Evolutionary conservation across 2,797 vertebrate species (phyloP), one percentile per base, ranked within the genome.

Genomic region (Orestias chungarensis): DNA sequence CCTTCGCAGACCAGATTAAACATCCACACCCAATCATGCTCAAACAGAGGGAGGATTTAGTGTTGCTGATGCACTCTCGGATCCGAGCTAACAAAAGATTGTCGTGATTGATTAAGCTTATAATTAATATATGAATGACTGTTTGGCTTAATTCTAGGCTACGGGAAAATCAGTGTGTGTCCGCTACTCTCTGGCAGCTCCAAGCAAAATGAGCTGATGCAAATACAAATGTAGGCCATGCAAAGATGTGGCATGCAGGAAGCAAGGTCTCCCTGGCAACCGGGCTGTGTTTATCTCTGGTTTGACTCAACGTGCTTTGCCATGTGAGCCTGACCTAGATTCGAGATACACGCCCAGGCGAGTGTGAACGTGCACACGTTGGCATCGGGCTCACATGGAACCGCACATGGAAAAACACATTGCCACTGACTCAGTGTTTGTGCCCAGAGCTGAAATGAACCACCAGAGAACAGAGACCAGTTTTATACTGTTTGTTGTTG

Each of bases 241-340:
- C 80, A 85, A 83, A 82, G 80, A 83, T 49, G 74, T 76, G 76
- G 73, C 66, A 12, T 72, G 73, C 62, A 57, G 49, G 29, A 72
- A 79, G 59, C 38, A 15, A 27, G 59, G 86, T 89, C 86, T 61
- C 86, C 81, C 66, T 5, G 61, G 73, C 74, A 83, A 90, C 90
- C 31, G 33, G 64, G 47, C 33, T 55, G 81, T 85, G 85, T 90
- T 87, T 89, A 85, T 84, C 75, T 66, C 73, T 23, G 1, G 64
- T 65, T 81, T 84, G 85, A 85, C 75, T 89, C 84, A 73, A 62
- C 64, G 55, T 85, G 82, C 59, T 79, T 76, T 31, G 73, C 84
- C 85, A 88, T 86, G 86, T 90, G 80, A 82, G 64, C 49, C 25
- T 86, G 86, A 90, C 86, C 88, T 79, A 89, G 44, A 86, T 88